Conservation (phyloP, 2,888 invertebrate species). For the Cerastoderma edule region DNA sequence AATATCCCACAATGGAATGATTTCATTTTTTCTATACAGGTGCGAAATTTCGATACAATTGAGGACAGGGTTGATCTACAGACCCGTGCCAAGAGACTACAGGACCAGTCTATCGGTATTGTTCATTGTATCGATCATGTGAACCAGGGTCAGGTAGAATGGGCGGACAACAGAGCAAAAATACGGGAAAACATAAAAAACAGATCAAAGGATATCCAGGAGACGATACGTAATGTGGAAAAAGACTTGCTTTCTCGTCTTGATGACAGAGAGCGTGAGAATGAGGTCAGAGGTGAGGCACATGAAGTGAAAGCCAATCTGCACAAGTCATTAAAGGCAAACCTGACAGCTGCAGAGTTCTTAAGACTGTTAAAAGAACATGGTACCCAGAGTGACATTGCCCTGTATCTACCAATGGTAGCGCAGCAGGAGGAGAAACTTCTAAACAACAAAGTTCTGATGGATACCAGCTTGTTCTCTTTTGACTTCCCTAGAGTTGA, state of each 20-base stretch:
- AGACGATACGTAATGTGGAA: conserved; percentile 65
- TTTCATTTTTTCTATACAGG: too few species aligned
- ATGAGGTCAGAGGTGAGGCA: conserved; percentile 40
- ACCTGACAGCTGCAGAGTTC: conserved; percentile 57
- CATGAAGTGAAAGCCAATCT: conserved; percentile 47
- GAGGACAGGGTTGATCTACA: conserved; percentile 61
- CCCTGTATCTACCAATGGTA: conserved; percentile 32
- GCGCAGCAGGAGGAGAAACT: conserved; percentile 24
- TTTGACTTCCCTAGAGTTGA: conserved; percentile 48
- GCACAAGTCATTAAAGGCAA: conserved; percentile 53
- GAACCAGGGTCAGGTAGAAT: conserved; percentile 42
- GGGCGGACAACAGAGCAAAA: conserved; percentile 36
- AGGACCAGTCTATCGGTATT: conserved; percentile 58
- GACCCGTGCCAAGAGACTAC: conserved; percentile 51
- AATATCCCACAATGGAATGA: too few species aligned
- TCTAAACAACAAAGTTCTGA: conserved; percentile 8
- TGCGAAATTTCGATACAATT: conserved; percentile 53
- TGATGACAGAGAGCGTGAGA: conserved; percentile 55
- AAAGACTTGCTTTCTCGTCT: conserved; percentile 64
- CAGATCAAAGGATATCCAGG: conserved; percentile 67
- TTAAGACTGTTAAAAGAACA: conserved; percentile 54
- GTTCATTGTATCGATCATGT: conserved; percentile 59
- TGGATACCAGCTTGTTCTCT: conserved; percentile 15
- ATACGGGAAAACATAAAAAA: conserved; percentile 61
- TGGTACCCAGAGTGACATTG: conserved; percentile 47